These are phyloP conservation scores for Gracilinanus agilis DNA, from an alignment of 2,113 vertebrate species.

Conservation along the genomic window DNA sequence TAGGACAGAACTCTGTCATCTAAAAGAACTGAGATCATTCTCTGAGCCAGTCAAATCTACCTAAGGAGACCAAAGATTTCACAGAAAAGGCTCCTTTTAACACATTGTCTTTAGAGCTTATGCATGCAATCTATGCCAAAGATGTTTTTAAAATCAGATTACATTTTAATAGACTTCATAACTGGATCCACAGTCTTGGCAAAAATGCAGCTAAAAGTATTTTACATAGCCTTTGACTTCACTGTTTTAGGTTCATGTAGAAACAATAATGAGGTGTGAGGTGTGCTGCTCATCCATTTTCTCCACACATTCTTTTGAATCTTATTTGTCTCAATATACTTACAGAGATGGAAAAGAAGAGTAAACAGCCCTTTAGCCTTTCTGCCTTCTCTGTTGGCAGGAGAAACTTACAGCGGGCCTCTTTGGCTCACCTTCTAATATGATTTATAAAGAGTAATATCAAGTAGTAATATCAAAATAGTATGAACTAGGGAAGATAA, in stretches of 20 bases:
- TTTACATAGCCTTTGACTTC: slow-evolving; percentile 3
- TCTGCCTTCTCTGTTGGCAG: background rate
- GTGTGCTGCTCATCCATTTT: background rate
- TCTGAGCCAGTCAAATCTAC: background rate
- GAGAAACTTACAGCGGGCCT: background rate
- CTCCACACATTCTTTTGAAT: background rate
- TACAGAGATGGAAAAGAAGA: background rate
- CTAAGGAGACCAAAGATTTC: slow-evolving; percentile 13
- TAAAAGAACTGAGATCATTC: background rate
- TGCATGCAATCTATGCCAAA: background rate
- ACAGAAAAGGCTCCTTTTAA: slow-evolving; percentile 7
- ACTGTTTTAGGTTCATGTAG: slow-evolving; percentile 19
- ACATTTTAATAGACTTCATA: slow-evolving; percentile 16
- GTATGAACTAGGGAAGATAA: background rate
- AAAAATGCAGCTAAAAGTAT: background rate
- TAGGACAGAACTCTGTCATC: slow-evolving; percentile 33
- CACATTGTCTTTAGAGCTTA: background rate
- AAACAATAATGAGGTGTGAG: slow-evolving; percentile 22
- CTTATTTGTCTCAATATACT: background rate
- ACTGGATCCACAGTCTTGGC: no score
- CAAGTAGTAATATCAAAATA: background rate
- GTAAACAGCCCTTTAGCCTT: background rate
- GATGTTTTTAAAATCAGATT: background rate
- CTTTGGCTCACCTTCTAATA: background rate
- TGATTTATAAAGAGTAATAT: background rate